These are phyloP conservation scores for Leptothorax acervorum DNA, from an alignment of 2,888 invertebrate species.

Conservation along the genomic window DNA sequence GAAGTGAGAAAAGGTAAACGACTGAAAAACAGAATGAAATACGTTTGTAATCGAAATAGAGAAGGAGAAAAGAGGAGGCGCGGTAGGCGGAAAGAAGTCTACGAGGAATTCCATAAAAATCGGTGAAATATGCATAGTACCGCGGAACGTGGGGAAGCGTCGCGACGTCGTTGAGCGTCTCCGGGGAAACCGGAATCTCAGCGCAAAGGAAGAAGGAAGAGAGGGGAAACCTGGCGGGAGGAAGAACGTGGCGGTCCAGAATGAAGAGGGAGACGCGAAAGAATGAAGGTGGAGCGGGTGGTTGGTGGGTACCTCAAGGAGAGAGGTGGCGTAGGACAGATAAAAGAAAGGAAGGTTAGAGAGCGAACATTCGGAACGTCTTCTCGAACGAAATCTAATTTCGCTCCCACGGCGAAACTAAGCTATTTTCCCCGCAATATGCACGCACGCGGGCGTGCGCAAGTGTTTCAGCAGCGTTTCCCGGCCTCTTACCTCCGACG, in stretches of 20 bases:
- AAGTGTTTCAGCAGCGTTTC: conserved; percentile 60
- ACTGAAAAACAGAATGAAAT: conserved; percentile 28
- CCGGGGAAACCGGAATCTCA: conserved; percentile 78
- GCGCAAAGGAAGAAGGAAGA: conserved; percentile 61
- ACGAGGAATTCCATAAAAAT: conserved; percentile 82
- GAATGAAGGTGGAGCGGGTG: conserved; percentile 55
- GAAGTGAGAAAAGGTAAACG: conserved; percentile 2
- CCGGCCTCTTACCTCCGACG: conserved; percentile 40
- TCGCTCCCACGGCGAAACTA: conserved; percentile 77
- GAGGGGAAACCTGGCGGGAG: conserved; percentile 22
- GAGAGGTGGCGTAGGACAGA: conserved; percentile 57
- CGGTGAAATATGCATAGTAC: conserved; percentile 82
- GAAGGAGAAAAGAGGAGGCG: conserved; percentile 25
- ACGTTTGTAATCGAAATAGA: conserved; percentile 43
- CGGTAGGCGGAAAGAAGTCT: conserved; percentile 65
- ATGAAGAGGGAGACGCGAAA: conserved; percentile 60
- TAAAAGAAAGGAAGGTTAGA: conserved; percentile 73
- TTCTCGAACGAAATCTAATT: conserved; percentile 82
- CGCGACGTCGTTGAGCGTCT: conserved; percentile 76
- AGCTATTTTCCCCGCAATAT: conserved; percentile 79
- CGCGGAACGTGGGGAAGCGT: conserved; percentile 75
- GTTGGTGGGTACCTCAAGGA: conserved; percentile 48
- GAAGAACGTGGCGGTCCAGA: conserved; percentile 50
- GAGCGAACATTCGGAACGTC: conserved; percentile 79
- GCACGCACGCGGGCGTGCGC: conserved; percentile 68